Base-by-base conservation (phyloP, 1,140 invertebrate genomes). In the Bicyclus anynana region DNA sequence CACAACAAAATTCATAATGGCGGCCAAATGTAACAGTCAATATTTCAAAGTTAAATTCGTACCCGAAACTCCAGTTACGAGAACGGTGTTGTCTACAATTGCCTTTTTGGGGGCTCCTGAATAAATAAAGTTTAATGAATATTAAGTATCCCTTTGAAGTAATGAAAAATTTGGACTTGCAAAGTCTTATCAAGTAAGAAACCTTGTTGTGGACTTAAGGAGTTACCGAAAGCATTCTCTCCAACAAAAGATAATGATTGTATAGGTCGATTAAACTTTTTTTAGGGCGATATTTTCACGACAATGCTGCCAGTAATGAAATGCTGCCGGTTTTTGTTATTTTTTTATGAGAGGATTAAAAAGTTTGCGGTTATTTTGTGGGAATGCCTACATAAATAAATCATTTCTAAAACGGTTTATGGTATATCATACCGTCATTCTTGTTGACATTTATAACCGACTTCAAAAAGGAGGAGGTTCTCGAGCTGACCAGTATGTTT, bases 251-350 rank as follows among this genome's bases (percentile, higher is more conserved):
- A 69, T 74, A 75, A 77, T 71, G 63, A 69, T 77, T 72, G 72
- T 40, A 44, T 72, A 61, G 70, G 71, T 74, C 77, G 71, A 82
- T 82, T 80, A 72, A 78, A 78, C 77, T 80, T 78, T 74, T n/a
- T 60, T 59, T 44, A 69, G 69, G 51, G 55, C 64, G 59, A 71
- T 74, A 72, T 72, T 58, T 74, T 59, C 49, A 51, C 26, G 35
- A 50, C 63, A 58, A 35, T 40, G 58, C 42, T 61, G 65, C 65
- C 52, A 65, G 59, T 60, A 69, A 65, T 59, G 63, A 67, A 37
- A 44, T 40, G 62, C 42, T 47, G 50, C 53, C 53, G 48, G 38
- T 18, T 44, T 50, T 65, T 48, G 53, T 55, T 65, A 61, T 68
- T 66, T 57, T 61, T 62, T 69, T 59, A 49, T 44, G 49, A 38